Base-by-base conservation (phyloP, 2,888 invertebrate species). In the Dichetophora obliterata region DNA sequence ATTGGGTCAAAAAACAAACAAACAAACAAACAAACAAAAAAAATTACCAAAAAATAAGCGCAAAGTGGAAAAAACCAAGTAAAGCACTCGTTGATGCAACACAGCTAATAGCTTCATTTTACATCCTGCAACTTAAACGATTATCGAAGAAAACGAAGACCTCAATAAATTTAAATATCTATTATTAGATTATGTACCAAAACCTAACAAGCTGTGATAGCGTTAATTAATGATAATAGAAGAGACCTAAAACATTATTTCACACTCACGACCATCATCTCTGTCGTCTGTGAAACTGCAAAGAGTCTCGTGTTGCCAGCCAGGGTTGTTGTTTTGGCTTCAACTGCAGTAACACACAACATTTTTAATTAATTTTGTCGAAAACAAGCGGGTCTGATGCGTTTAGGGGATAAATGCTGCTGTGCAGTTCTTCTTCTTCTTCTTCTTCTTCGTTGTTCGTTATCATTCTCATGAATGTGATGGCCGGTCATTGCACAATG, bases 1-100 rank as follows among this genome's bases (percentile, higher is more conserved):
- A 75, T 65, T 75, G 70, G 75, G 75, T 75, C 75, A 75, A 75
- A 54, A 75, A 16, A 50, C 70, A 52, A 63, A n/a, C 34, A 31
- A 63, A 14, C 14, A 63, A 63, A 19, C 2, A 19, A 22, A 5
- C 43, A 31, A 31, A 31, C 3, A 31, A 31, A 31, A 31, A 31
- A 31, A 31, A 31, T 31, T 31, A 31, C 5, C 5, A 31, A 31
- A 31, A 31, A 31, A 31, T 5, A 37, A 19, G 52, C 54, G 52
- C 54, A 54, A 54, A 54, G 19, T 54, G 54, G 2, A 54, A 22
- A 54, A n/a, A 54, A 9, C n/a, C 19, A 5, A 54, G 9, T 9
- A 54, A 19, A 19, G 43, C 43, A 1, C 14, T 11, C 43, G 6
- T 43, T 6, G 14, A 6, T 54, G 54, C 54, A 54, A 19, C 54